Conservation (phyloP, 2,113 vertebrate genomes). For the Oncorhynchus nerka region DNA sequence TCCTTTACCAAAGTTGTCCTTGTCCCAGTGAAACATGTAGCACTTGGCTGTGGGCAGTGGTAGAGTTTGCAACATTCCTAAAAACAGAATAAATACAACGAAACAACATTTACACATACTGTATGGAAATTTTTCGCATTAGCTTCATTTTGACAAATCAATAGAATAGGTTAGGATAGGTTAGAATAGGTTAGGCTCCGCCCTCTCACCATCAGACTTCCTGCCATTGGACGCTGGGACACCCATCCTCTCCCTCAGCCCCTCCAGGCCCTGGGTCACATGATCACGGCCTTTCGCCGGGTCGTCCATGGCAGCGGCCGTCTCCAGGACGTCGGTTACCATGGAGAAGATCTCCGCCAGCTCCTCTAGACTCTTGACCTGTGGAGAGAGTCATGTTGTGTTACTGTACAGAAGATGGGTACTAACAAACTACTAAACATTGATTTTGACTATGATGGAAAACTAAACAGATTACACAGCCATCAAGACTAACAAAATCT, state of each 20-base stretch:
- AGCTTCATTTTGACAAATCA: not conserved
- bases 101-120: not conserved
- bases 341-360: slow-evolving; percentile 75
- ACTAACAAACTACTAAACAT: too few relatives aligned
- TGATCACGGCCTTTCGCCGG: slow-evolving; percentile 66
- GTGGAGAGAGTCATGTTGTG: slow-evolving; percentile 1
- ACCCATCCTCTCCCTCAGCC: slow-evolving; percentile 68
- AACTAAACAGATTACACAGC: too few relatives aligned
- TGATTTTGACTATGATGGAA: too few relatives aligned
- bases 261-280: slow-evolving; percentile 73
- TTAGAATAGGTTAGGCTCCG: not conserved
- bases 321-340: slow-evolving; percentile 75
- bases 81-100: slow-evolving; percentile 4
- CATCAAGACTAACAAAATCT: too few relatives aligned
- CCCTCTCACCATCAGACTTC: slow-evolving; percentile 68
- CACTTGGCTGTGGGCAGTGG: slow-evolving; percentile 85
- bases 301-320: slow-evolving; percentile 66
- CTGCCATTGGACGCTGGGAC: slow-evolving; percentile 66
- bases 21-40: slow-evolving; percentile 89
- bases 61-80: slow-evolving; percentile 80
- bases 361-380: slow-evolving; percentile 76
- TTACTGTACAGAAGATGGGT: too few relatives aligned
- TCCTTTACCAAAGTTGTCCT: slow-evolving; percentile 92
- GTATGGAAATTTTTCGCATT: not conserved
- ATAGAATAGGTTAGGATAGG: too few relatives aligned